phyloP scores from a whole-genome alignment of 2,113 vertebrate genomes.

The Oceanodroma tethys region DNA sequence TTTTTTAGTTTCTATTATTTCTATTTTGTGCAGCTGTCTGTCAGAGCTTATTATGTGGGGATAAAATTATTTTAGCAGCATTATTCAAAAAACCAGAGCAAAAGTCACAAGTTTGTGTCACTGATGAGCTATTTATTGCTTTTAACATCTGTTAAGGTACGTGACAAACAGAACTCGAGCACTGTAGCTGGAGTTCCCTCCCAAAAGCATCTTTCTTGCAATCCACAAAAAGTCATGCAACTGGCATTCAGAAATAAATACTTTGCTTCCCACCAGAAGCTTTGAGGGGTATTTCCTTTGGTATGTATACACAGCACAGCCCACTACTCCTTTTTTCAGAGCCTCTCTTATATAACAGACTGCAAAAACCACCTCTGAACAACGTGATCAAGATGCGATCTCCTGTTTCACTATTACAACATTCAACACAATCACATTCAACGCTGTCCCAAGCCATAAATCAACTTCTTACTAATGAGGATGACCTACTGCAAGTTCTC shows the following conservation, averaged over 20 bases:
- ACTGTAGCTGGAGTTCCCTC: neutral
- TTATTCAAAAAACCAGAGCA: neutral
- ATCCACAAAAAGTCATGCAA: neutral
- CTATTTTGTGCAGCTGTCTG: neutral
- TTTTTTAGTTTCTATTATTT: neutral
- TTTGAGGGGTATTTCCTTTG: neutral
- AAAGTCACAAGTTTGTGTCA: neutral
- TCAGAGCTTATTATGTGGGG: neutral
- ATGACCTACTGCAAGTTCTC: neutral
- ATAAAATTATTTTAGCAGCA: neutral
- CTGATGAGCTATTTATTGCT: neutral
- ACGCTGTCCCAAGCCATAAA: neutral
- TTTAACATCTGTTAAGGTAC: neutral
- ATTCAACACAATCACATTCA: neutral
- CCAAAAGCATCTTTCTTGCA: neutral
- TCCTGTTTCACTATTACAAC: neutral
- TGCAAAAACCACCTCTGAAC: conserved; percentile 47
- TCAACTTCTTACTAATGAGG: conserved; percentile 16
- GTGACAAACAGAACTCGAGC: neutral
- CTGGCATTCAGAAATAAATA: neutral
- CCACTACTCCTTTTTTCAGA: neutral
- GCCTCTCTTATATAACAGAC: conserved; percentile 57
- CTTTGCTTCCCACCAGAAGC: neutral
- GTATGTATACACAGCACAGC: neutral
- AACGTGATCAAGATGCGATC: conserved; percentile 5